A percentile compares a stretch with the other conserved stretches of the same genome.
Conservation (phyloP, 2,113 vertebrate species). For the Manacus vitellinus region DNA sequence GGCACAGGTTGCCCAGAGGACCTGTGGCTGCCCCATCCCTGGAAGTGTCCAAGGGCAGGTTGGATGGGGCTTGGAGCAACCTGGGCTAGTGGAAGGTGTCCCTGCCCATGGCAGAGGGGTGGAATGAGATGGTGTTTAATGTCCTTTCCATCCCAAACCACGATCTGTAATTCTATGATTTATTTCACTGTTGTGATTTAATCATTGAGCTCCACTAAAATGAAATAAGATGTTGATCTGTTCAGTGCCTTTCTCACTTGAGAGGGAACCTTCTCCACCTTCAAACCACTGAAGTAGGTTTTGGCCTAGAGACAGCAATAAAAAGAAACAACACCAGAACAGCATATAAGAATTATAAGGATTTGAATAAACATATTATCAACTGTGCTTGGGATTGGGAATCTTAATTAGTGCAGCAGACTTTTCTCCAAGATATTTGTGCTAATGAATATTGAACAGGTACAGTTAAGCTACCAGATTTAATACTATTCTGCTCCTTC, state of each 20-base stretch:
- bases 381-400: not conserved
- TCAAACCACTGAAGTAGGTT: not conserved
- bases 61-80: fast-evolving
- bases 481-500: not conserved
- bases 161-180: not conserved
- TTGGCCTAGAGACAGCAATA: not conserved
- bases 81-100: not conserved
- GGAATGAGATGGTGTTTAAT: not conserved
- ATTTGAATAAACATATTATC: conserved; percentile 36
- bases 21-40: not conserved
- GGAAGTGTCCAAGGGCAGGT: not conserved
- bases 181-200: not conserved
- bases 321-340: not conserved
- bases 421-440: conserved; percentile 26
- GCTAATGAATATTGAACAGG: conserved; percentile 46
- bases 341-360: not conserved
- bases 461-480: conserved; percentile 7
- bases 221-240: not conserved
- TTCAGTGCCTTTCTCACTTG: not conserved
- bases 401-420: conserved; percentile 32
- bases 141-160: not conserved
- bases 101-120: not conserved
- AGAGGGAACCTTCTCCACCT: not conserved
- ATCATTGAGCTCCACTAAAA: not conserved
- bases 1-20: not conserved